Percentiles rank a stretch among this genome's conserved stretches.
phyloP scores from a whole-genome alignment of 1,140 invertebrate genomes.

The Drosophila elegans region DNA sequence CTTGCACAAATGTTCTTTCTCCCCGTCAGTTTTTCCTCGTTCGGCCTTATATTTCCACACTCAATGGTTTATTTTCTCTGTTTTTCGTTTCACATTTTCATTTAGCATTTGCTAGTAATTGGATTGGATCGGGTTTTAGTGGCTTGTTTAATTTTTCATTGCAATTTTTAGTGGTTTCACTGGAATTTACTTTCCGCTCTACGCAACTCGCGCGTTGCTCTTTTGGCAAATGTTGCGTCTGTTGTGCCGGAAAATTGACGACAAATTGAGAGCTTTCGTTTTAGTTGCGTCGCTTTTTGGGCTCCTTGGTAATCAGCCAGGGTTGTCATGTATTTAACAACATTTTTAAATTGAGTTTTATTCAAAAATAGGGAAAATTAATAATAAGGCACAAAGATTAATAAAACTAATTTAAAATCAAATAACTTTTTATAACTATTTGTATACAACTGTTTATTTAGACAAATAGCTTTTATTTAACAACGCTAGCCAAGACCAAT shows the following conservation, averaged over 20 bases:
- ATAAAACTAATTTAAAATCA: too few species aligned
- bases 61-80: not conserved
- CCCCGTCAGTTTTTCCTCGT: constrained; percentile 9
- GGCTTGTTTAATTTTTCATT: constrained; percentile 16
- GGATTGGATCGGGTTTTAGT: constrained; percentile 24
- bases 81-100: constrained; percentile 28
- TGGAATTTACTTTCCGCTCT: constrained; percentile 54
- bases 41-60: constrained; percentile 1
- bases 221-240: constrained; percentile 75
- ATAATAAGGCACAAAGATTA: too few species aligned
- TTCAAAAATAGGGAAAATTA: too few species aligned
- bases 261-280: constrained; percentile 78
- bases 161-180: constrained; percentile 27
- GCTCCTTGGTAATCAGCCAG: constrained; percentile 45
- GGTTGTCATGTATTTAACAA: constrained; percentile 18
- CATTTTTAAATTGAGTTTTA: not conserved
- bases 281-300: constrained; percentile 52
- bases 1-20: constrained; percentile 68
- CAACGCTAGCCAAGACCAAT: not conserved
- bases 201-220: constrained; percentile 58
- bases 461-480: not conserved
- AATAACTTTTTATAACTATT: too few species aligned
- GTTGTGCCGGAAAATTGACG: constrained; percentile 84
- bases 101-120: constrained; percentile 27
- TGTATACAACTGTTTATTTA: not conserved